A percentile compares a stretch with the other conserved stretches of the same genome.
phyloP scores from a whole-genome alignment of 2,113 vertebrate genomes.

The Cyphomyrus discorhynchus region DNA sequence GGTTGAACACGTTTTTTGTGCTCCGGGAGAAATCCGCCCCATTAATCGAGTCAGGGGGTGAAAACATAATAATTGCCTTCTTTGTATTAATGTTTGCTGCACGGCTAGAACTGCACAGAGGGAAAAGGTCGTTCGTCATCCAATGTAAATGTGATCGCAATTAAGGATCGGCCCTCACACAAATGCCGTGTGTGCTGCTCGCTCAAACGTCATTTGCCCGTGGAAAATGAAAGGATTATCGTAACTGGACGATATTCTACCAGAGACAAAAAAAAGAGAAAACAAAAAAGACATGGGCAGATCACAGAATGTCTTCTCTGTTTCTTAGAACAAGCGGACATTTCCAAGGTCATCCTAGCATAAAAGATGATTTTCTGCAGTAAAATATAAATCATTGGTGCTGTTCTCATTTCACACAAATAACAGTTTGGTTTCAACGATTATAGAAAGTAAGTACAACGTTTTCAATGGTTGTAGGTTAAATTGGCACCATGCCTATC shows the following conservation, averaged over 20 bases:
- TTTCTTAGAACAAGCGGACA: neutral
- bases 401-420: neutral
- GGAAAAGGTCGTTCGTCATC: conserved; percentile 59
- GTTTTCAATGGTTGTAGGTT: neutral
- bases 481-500: neutral
- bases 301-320: neutral
- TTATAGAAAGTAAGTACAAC: neutral
- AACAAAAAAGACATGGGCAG: neutral
- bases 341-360: neutral
- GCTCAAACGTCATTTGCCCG: neutral
- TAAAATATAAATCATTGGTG: neutral
- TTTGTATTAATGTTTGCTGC: conserved; percentile 62
- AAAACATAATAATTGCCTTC: conserved; percentile 65
- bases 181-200: conserved; percentile 3
- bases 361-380: neutral
- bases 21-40: conserved; percentile 51
- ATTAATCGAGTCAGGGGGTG: conserved; percentile 62
- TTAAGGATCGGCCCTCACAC: conserved; percentile 50
- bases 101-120: conserved; percentile 53
- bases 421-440: neutral
- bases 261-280: neutral
- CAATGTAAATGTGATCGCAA: conserved; percentile 57
- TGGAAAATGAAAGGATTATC: conserved; percentile 1
- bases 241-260: neutral
- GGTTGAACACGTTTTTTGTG: conserved; percentile 15